phyloP scores from a whole-genome alignment of 2,888 invertebrate species.

The Exocentrus adspersus region DNA sequence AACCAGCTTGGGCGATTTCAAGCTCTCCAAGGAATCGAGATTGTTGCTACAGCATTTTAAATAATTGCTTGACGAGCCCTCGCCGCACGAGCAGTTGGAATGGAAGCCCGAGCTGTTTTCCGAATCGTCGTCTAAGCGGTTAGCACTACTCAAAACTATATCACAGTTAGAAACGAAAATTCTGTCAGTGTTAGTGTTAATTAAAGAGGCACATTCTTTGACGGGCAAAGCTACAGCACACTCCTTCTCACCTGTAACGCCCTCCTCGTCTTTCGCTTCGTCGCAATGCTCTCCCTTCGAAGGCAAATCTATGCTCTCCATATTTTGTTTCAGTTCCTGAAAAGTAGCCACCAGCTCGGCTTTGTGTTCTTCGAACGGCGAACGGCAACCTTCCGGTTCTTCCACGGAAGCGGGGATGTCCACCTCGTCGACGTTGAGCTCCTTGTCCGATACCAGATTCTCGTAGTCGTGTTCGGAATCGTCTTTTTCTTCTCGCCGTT shows the following conservation, averaged over 20 bases:
- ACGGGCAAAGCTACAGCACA: conserved; percentile 54
- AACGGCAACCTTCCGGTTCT: conserved; percentile 42
- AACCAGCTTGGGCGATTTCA: conserved; percentile 60
- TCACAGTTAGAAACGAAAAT: conserved; percentile 51
- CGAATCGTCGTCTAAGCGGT: conserved; percentile 31
- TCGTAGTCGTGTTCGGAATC: conserved; percentile 60
- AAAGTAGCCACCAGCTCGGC: conserved; percentile 58
- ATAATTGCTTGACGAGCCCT: conserved; percentile 28
- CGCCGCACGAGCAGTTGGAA: conserved; percentile 40
- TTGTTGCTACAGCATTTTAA: conserved; percentile 26
- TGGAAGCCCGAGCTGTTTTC: conserved; percentile 44
- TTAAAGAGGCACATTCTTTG: conserved; percentile 46
- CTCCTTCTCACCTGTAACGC: conserved; percentile 58
- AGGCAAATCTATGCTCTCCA: conserved; percentile 41
- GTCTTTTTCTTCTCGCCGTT: conserved; percentile 31
- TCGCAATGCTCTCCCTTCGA: conserved; percentile 3
- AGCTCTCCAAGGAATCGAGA: conserved; percentile 50
- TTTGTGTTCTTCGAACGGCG: conserved; percentile 57
- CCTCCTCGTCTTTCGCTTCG: neutral
- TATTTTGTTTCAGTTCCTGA: conserved; percentile 55
- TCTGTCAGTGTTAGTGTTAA: conserved; percentile 39
- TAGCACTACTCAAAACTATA: conserved; percentile 43
- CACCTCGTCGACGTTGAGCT: conserved; percentile 44
- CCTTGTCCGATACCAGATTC: conserved; percentile 55
- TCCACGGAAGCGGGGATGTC: conserved; percentile 24